A percentile compares a stretch with the other conserved stretches of the same genome.
phyloP scores from a whole-genome alignment of 2,888 invertebrate species.

The Apodemia zela region DNA sequence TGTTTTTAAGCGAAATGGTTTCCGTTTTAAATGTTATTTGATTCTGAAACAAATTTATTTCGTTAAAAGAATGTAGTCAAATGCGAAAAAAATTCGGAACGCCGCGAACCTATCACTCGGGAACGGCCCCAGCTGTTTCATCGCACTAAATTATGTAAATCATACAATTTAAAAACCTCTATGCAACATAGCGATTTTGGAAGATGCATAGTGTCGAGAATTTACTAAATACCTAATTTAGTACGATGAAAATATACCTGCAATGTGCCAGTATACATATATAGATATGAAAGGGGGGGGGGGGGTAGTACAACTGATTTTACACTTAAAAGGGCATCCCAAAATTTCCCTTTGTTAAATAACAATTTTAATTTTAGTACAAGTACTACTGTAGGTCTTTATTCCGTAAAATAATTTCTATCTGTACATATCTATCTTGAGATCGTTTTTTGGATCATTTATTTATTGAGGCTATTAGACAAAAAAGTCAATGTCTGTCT shows the following conservation, averaged over 20 bases:
- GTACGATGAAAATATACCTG: not conserved
- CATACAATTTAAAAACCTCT: slow-evolving; percentile 12
- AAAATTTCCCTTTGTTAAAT: too few relatives aligned
- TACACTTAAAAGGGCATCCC: too few relatives aligned
- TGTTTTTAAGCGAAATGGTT: not conserved
- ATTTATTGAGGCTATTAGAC: too few relatives aligned
- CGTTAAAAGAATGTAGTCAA: not conserved
- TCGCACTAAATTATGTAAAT: slow-evolving; percentile 11
- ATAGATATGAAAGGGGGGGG: too few relatives aligned
- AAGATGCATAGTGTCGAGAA: not conserved
- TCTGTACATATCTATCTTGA: too few relatives aligned
- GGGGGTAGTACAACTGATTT: too few relatives aligned
- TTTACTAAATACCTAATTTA: not conserved
- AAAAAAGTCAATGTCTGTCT: too few relatives aligned
- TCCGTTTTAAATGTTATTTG: not conserved
- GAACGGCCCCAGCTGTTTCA: slow-evolving; percentile 3
- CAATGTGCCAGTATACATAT: too few relatives aligned
- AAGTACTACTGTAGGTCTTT: too few relatives aligned
- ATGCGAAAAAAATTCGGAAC: slow-evolving; percentile 5
- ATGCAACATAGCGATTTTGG: not conserved
- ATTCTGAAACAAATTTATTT: slow-evolving; percentile 4
- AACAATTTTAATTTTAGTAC: too few relatives aligned
- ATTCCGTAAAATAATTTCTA: too few relatives aligned
- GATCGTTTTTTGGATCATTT: too few relatives aligned
- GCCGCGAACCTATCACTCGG: not conserved